Conservation (phyloP, 2,113 vertebrate genomes). For the Anser brachyrhynchus region DNA sequence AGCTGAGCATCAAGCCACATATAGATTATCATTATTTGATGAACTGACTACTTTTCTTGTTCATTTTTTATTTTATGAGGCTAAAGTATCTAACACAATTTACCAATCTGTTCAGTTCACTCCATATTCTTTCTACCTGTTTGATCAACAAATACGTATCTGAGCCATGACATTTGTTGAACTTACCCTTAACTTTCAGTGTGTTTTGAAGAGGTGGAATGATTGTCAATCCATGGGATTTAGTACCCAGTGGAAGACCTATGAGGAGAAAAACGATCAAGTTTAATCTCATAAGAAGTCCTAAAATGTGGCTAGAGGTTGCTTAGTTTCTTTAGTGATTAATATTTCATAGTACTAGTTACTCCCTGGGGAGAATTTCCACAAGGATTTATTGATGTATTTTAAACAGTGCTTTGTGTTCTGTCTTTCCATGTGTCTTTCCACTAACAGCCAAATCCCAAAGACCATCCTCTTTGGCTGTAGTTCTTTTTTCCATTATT, state of each 20-base stretch:
- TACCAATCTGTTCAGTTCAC: background rate
- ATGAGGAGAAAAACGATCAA: background rate
- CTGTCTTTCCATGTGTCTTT: background rate
- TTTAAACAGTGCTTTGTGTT: background rate
- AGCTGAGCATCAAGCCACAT: background rate
- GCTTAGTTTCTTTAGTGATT: background rate
- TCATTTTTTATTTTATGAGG: background rate
- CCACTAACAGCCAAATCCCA: background rate
- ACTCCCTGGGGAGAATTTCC: background rate
- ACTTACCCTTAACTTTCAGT: constrained; percentile 70
- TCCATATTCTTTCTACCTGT: background rate
- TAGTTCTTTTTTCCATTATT: background rate
- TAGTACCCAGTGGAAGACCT: background rate
- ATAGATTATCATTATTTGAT: background rate
- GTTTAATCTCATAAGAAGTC: background rate
- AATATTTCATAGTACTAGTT: background rate
- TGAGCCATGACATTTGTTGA: background rate
- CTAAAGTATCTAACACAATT: background rate
- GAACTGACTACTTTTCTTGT: background rate
- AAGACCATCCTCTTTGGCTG: background rate
- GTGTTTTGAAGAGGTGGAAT: constrained; percentile 42
- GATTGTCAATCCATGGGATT: constrained; percentile 13
- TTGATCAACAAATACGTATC: background rate
- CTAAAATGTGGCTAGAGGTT: background rate
- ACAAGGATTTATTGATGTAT: background rate